Evolutionary conservation across 2,888 invertebrate genomes (phyloP).

Genomic region (Lasioglossum marginatum): DNA sequence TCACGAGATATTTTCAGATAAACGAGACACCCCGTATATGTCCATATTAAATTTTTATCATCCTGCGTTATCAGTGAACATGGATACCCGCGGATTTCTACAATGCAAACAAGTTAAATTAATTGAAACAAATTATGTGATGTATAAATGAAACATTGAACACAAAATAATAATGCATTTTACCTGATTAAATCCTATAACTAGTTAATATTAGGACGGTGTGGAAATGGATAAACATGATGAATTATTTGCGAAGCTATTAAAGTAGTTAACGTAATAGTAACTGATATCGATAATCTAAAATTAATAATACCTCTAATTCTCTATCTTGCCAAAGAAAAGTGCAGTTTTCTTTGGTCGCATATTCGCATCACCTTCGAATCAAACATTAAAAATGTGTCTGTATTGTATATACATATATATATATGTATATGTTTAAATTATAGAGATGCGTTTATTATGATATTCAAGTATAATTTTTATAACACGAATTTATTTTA

Average conservation of each 20-base stretch:
- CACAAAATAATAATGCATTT: conserved; percentile 32
- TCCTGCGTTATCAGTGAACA: conserved; percentile 11
- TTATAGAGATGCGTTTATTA: conserved; percentile 42
- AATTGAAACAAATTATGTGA: neutral
- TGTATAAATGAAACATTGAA: conserved; percentile 18
- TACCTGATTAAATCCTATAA: conserved; percentile 49
- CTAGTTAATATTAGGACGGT: conserved; percentile 67
- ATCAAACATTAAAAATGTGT: conserved; percentile 17
- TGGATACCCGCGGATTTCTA: neutral
- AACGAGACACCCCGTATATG: neutral
- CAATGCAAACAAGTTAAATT: neutral
- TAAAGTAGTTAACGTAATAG: conserved; percentile 13
- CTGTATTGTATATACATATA: neutral
- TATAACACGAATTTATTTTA: conserved; percentile 42
- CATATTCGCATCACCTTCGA: conserved; percentile 25
- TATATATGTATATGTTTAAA: conserved; percentile 26
- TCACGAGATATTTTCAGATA: too few species aligned
- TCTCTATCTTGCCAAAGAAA: conserved; percentile 42
- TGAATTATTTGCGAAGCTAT: conserved; percentile 21
- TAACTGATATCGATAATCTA: conserved; percentile 8
- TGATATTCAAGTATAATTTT: conserved; percentile 21
- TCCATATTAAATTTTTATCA: conserved; percentile 25
- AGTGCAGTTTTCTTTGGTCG: conserved; percentile 43
- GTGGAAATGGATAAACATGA: conserved; percentile 59
- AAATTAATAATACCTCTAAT: conserved; percentile 32